These are phyloP conservation scores for Umimayanthus kanabou DNA, from an alignment of 92 coral and sea anemone genomes.

Conservation along the genomic window DNA sequence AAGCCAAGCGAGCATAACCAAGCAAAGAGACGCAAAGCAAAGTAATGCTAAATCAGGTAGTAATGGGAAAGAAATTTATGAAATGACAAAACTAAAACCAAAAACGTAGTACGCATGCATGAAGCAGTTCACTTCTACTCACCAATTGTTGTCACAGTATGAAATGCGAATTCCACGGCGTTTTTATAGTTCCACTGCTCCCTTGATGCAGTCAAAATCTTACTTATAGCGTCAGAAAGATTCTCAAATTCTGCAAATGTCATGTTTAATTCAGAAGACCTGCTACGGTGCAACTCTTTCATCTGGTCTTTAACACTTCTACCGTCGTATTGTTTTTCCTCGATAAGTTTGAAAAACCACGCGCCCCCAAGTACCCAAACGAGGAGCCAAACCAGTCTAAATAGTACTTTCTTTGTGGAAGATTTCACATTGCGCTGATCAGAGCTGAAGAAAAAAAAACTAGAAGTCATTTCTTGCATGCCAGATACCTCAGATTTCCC, in stretches of 20 bases:
- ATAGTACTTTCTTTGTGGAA: not conserved
- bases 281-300: constrained; percentile 17
- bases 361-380: constrained; percentile 30
- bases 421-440: constrained; percentile 16
- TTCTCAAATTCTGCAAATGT: constrained; percentile 46
- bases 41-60: too few species aligned
- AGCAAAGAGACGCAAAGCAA: too few species aligned
- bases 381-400: constrained; percentile 11
- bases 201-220: constrained; percentile 13
- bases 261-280: constrained; percentile 54
- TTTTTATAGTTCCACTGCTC: constrained; percentile 33
- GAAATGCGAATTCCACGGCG: constrained; percentile 40
- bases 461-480: not conserved
- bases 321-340: constrained; percentile 22
- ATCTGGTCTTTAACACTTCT: not conserved
- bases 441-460: not conserved
- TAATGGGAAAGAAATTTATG: not conserved
- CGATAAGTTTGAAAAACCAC: constrained; percentile 41
- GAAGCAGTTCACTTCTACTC: not conserved
- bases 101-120: not conserved
- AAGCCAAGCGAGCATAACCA: too few species aligned
- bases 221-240: constrained; percentile 22
- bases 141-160: constrained; percentile 58
- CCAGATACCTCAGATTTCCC: too few species aligned
- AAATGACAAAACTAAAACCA: too few species aligned